Conservation (phyloP, 2,888 invertebrate species). For the Sericinus montela region DNA sequence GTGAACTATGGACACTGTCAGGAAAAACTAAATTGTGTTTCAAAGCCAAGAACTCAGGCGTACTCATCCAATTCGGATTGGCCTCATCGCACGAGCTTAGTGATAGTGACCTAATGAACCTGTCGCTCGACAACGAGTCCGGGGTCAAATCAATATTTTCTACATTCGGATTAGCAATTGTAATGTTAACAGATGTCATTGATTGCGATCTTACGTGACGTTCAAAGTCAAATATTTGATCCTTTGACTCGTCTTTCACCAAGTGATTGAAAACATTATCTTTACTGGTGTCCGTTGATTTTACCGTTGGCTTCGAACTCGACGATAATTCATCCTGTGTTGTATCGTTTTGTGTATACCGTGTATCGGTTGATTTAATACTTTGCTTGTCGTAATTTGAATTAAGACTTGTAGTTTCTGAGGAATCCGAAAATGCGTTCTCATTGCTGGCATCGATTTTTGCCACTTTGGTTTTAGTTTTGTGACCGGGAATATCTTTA, state of each 20-base stretch:
- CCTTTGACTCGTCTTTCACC: slow-evolving; percentile 61
- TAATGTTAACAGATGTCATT: slow-evolving; percentile 82
- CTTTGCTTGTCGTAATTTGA: slow-evolving; percentile 76
- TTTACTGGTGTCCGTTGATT: slow-evolving; percentile 58
- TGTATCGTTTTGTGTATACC: slow-evolving; percentile 61
- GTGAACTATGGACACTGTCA: slow-evolving; percentile 88
- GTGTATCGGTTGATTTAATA: slow-evolving; percentile 63
- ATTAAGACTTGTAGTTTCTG: slow-evolving; percentile 73
- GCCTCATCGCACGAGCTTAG: slow-evolving; percentile 85
- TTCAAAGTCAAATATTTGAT: slow-evolving; percentile 59
- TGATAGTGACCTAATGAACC: slow-evolving; percentile 81
- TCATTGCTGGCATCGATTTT: slow-evolving; percentile 62
- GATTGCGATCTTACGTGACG: slow-evolving; percentile 77
- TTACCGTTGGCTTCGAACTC: slow-evolving; percentile 62
- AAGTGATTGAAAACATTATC: slow-evolving; percentile 51
- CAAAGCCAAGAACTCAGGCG: slow-evolving; percentile 88
- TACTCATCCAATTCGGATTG: slow-evolving; percentile 88
- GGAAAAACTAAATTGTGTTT: slow-evolving; percentile 90
- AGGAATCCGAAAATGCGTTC: slow-evolving; percentile 73
- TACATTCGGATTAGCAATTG: slow-evolving; percentile 85
- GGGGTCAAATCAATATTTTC: slow-evolving; percentile 85
- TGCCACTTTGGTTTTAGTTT: slow-evolving; percentile 34
- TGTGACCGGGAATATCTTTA: slow-evolving; percentile 40
- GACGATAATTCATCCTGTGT: slow-evolving; percentile 63
- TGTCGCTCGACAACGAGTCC: slow-evolving; percentile 78